Evolutionary conservation across 2,797 vertebrate species (phyloP).

Genomic region (Hydrophis major): DNA sequence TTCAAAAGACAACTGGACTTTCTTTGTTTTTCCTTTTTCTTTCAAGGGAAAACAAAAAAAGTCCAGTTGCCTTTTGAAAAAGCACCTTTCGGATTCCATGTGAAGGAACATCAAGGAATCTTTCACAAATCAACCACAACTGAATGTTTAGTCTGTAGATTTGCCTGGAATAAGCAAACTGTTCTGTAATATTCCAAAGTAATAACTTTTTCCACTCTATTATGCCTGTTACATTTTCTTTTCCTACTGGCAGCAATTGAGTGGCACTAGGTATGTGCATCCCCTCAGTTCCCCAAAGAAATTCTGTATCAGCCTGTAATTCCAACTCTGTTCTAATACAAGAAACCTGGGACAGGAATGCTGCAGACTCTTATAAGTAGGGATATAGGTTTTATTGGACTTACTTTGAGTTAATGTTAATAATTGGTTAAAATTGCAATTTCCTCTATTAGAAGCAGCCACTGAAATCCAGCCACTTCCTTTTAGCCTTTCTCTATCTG

Average conservation of each 20-base stretch:
- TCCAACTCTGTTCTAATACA: background rate
- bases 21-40: background rate
- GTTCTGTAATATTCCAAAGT: background rate
- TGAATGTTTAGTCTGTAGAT: background rate
- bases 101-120: background rate
- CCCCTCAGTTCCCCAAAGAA: background rate
- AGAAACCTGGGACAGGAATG: background rate
- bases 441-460: background rate
- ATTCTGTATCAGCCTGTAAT: background rate
- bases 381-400: background rate
- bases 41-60: background rate
- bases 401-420: background rate
- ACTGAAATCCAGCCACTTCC: background rate
- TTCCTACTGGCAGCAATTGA: background rate
- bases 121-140: background rate
- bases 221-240: background rate
- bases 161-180: background rate
- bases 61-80: no score
- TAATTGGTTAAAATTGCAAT: background rate
- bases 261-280: background rate
- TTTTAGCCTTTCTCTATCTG: slow-evolving; percentile 55
- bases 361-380: background rate
- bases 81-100: background rate
- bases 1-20: background rate
- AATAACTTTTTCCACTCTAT: background rate